Conservation (phyloP, 2,888 invertebrate species). For the Acanthococcus lagerstroemiae region DNA sequence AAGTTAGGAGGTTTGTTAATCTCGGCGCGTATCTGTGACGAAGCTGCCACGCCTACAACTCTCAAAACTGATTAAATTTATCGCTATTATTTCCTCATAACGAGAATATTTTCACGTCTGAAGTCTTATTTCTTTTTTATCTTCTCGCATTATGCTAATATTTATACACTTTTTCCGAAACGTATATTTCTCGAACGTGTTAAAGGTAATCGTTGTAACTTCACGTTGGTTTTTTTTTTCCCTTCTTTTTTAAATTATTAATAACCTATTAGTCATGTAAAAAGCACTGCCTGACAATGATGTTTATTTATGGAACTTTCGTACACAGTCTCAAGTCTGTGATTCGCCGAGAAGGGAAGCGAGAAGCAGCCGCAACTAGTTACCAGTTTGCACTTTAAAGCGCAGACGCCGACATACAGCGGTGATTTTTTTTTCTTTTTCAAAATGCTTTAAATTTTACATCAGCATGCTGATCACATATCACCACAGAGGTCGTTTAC, state of each 20-base stretch:
- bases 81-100: conserved; percentile 25
- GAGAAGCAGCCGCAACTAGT: too few species aligned
- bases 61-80: conserved; percentile 30
- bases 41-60: conserved; percentile 29
- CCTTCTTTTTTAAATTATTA: too few species aligned
- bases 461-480: too few species aligned
- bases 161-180: conserved; percentile 20
- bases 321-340: too few species aligned
- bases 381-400: too few species aligned
- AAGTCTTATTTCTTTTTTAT: neutral
- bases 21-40: conserved; percentile 25
- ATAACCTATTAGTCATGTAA: conserved; percentile 26
- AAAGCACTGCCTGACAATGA: conserved; percentile 18
- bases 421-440: too few species aligned
- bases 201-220: conserved; percentile 15
- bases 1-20: conserved; percentile 16
- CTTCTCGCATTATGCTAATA: conserved; percentile 23
- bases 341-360: too few species aligned
- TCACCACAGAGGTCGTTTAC: too few species aligned
- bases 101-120: conserved; percentile 22
- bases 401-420: too few species aligned
- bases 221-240: neutral
- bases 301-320: conserved; percentile 24
- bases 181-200: conserved; percentile 18
- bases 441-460: too few species aligned